Evolutionary conservation across 2,888 invertebrate species (phyloP).

Genomic region (Eupithecia abbreviata): DNA sequence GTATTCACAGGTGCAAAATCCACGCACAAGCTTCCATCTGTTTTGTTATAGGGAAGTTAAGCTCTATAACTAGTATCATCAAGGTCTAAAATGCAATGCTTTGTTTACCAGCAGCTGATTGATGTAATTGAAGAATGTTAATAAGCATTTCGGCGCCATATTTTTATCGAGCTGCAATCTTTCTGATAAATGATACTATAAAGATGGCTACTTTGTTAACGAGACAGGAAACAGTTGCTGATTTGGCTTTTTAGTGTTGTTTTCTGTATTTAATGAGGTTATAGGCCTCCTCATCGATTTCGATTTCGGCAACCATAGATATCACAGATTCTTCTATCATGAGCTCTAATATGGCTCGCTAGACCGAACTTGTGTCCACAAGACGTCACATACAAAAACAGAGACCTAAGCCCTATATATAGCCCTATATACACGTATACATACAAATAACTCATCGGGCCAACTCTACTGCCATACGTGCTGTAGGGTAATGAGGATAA

Average conservation of each 20-base stretch:
- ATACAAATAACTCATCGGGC: no score
- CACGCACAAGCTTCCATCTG: constrained; percentile 40
- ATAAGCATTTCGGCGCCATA: constrained; percentile 28
- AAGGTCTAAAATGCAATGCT: constrained; percentile 3
- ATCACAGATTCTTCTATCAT: no score
- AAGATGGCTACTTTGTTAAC: constrained; percentile 14
- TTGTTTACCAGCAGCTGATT: constrained; percentile 28
- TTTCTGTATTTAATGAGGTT: neutral
- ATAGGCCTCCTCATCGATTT: no score
- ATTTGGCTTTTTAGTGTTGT: constrained; percentile 16
- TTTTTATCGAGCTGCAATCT: constrained; percentile 17
- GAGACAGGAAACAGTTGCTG: constrained; percentile 24
- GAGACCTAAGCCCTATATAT: no score
- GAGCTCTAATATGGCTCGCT: no score
- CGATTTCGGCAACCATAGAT: no score
- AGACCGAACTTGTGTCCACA: no score
- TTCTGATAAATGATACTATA: constrained; percentile 22
- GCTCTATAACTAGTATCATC: neutral
- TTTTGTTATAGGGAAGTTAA: constrained; percentile 22
- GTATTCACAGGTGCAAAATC: constrained; percentile 47
- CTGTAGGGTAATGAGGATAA: no score
- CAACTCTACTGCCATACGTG: no score
- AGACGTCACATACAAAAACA: no score
- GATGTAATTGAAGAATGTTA: constrained; percentile 34
- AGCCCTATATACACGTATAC: no score